Evolutionary conservation across 2,797 vertebrate species (phyloP).

Genomic region (Sus cebifrons): DNA sequence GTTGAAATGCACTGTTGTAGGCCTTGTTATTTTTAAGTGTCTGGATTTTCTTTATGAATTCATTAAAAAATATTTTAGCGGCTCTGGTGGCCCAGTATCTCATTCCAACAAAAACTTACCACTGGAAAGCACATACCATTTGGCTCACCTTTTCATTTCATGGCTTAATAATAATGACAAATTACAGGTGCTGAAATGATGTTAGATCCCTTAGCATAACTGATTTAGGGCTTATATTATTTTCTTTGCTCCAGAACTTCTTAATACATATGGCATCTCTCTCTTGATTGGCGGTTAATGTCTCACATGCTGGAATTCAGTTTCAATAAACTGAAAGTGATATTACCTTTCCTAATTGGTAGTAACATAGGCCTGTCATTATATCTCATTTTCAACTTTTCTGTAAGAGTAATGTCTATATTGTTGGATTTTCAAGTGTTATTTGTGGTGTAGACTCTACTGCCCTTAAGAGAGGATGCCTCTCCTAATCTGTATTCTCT

Average conservation of each 20-base stretch:
- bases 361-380: slow-evolving; percentile 20
- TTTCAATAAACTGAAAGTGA: slow-evolving; percentile 49
- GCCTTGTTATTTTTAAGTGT: slow-evolving; percentile 86
- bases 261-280: slow-evolving; percentile 45
- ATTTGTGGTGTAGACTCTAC: not conserved
- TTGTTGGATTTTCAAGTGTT: not conserved
- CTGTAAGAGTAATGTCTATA: not conserved
- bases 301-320: slow-evolving; percentile 17
- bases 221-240: slow-evolving; percentile 57
- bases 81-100: slow-evolving; percentile 84
- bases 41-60: slow-evolving; percentile 88
- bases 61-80: slow-evolving; percentile 87
- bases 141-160: slow-evolving; percentile 85
- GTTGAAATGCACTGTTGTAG: slow-evolving; percentile 83
- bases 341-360: slow-evolving; percentile 22
- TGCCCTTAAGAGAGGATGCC: not conserved
- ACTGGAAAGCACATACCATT: slow-evolving; percentile 80
- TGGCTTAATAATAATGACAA: slow-evolving; percentile 86
- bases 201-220: slow-evolving; percentile 75
- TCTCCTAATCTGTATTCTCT: not conserved
- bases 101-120: slow-evolving; percentile 87
- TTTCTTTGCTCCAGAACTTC: slow-evolving; percentile 70
- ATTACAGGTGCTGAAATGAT: slow-evolving; percentile 84
- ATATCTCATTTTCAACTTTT: slow-evolving; percentile 33
- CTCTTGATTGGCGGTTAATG: slow-evolving; percentile 55